These are phyloP conservation scores for Drosophila novamexicana DNA, from an alignment of 1,140 invertebrate genomes.

Conservation along the genomic window DNA sequence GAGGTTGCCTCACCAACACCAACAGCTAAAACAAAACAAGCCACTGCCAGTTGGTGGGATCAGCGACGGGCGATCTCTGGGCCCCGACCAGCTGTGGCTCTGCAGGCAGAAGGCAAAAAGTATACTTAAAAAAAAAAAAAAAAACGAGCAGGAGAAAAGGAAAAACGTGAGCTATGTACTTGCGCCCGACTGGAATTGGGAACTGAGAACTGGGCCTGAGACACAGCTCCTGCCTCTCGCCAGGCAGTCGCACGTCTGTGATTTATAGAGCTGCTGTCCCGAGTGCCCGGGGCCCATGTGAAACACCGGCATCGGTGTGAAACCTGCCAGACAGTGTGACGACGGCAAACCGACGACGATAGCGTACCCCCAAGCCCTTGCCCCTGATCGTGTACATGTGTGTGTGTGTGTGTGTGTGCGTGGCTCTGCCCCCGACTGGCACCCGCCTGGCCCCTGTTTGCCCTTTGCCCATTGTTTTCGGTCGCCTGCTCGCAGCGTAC, in stretches of 20 bases:
- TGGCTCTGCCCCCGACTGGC: constrained; percentile 13
- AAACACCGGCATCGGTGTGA: constrained; percentile 45
- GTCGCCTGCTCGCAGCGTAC: constrained; percentile 9
- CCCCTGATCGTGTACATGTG: constrained; percentile 2
- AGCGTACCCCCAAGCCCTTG: constrained; percentile 41
- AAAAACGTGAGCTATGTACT: constrained; percentile 75
- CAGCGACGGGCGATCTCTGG: constrained; percentile 30
- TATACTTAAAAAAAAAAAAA: constrained; percentile 26
- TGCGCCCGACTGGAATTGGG: constrained; percentile 20
- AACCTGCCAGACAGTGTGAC: constrained; percentile 81
- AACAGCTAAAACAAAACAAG: constrained; percentile 48
- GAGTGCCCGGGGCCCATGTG: background rate
- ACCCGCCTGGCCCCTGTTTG: background rate
- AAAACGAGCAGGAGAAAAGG: constrained; percentile 44
- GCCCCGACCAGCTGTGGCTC: constrained; percentile 39
- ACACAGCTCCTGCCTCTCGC: constrained; percentile 51
- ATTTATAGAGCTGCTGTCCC: constrained; percentile 73
- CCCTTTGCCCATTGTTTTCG: constrained; percentile 58
- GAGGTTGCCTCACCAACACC: constrained; percentile 69
- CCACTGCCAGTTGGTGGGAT: constrained; percentile 40
- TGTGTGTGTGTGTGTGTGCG: constrained; percentile 17
- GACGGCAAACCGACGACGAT: constrained; percentile 60
- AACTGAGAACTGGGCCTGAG: constrained; percentile 38
- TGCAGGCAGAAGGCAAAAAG: constrained; percentile 38
- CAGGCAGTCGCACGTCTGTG: constrained; percentile 57